These are phyloP conservation scores for Pseudorectes ferrugineus DNA, from an alignment of 2,113 vertebrate species.

Conservation along the genomic window DNA sequence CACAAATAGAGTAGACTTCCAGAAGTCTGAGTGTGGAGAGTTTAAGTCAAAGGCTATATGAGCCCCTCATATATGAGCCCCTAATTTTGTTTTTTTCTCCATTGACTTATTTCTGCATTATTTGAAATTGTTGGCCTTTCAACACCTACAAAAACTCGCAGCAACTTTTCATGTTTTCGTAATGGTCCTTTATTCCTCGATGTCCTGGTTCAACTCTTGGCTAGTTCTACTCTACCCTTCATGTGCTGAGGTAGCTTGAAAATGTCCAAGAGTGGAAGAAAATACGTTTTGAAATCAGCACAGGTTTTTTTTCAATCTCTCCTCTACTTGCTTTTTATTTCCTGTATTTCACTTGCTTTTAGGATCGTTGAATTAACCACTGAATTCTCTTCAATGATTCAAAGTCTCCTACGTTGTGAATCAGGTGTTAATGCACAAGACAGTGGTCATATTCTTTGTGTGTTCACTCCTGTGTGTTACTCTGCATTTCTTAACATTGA, in stretches of 20 bases:
- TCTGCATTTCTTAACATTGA: neutral
- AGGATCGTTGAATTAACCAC: neutral
- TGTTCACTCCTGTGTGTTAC: neutral
- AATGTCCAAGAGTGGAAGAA: neutral
- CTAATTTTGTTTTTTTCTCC: neutral
- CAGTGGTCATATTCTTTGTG: neutral
- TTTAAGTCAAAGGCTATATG: neutral
- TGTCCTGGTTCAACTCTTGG: neutral
- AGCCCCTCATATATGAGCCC: neutral
- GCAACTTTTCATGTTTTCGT: neutral
- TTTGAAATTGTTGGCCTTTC: neutral
- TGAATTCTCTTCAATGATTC: neutral
- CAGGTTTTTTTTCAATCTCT: neutral
- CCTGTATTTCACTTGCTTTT: neutral
- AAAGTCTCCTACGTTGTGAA: neutral
- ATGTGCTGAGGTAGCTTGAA: neutral
- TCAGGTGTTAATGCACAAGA: neutral
- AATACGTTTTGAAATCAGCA: neutral
- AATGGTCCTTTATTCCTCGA: neutral
- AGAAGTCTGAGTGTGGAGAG: neutral
- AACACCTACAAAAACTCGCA: neutral
- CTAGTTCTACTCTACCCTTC: neutral
- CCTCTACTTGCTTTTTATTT: neutral
- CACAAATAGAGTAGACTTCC: neutral
- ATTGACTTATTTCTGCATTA: neutral